Evolutionary conservation across 2,113 vertebrate species (phyloP).

Genomic region (Anhinga rufa): DNA sequence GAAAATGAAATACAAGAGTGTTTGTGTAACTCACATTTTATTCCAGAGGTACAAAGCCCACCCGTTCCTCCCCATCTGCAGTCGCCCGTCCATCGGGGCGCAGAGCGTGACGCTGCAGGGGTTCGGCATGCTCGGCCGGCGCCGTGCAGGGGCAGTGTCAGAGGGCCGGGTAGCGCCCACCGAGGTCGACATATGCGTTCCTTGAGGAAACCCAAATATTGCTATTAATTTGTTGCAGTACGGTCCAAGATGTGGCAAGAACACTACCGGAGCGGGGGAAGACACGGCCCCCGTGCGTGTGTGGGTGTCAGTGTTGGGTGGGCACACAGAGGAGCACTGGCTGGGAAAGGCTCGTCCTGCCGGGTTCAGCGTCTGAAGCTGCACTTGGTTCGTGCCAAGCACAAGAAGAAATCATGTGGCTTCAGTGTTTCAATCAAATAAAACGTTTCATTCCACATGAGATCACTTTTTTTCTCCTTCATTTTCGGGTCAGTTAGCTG

Average conservation of each 20-base stretch:
- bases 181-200: accelerated
- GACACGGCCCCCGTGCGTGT: accelerated
- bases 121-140: no score
- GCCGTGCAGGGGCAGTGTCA: not conserved
- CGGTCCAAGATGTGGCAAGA: accelerated
- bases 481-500: not conserved
- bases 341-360: not conserved
- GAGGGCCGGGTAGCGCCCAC: not conserved
- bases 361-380: accelerated
- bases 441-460: not conserved
- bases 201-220: not conserved
- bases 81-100: accelerated
- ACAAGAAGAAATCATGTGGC: not conserved
- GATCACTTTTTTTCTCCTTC: not conserved
- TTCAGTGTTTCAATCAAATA: not conserved
- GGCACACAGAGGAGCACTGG: accelerated
- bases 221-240: not conserved
- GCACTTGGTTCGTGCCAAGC: accelerated
- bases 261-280: accelerated
- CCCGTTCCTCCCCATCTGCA: not conserved
- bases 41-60: not conserved
- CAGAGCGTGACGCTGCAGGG: accelerated
- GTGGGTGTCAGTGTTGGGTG: accelerated
- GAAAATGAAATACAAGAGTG: not conserved
- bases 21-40: no score